Base-by-base conservation (phyloP, 2,888 invertebrate genomes). In the Baccha elongata region DNA sequence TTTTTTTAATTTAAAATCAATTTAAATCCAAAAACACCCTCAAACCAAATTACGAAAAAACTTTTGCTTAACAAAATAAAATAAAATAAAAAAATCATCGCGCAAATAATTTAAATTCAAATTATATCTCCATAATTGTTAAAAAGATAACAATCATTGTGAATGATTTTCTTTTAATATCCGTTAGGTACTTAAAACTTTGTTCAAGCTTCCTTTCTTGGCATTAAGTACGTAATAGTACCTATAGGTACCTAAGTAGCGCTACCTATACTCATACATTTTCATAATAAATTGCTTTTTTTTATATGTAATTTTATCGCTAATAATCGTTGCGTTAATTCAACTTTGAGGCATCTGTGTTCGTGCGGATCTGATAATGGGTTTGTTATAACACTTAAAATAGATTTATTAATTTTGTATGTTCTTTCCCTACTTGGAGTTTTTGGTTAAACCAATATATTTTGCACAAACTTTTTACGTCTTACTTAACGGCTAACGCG, bases 361-460 rank as follows among this genome's bases (percentile, higher is more conserved):
- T 35, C 21, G 29, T 60, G 13, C 10, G 19, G 65, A n/a, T 35
- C 15, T 37, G 68, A 68, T 81, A 81, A 81, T 81, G 75, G 65
- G 29, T 71, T 60, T 65, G 64, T 71, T 81, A 71, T 71, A 65
- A 52, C 76, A 76, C 71, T 71, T 50, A 65, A 76, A n/a, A 71
- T 75, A 65, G 81, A 76, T 76, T 81, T 81, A 81, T 81, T 75
- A 71, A 65, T 60, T 76, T 71, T 75, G n/a, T n/a, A n/a, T n/a
- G n/a, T n/a, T 52, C 52, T 44, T 15, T 73, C 15, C n/a, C 13
- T 35, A n/a, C 1, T n/a, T 19, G 19, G 35, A 13, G 6, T 17
- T 26, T 50, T 10, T 3, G 10, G 8, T 17, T n/a, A 15, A 10
- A 29, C 10, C 50, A 26, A 17, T 7, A 26, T 37, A 29, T 53